phyloP scores from a whole-genome alignment of 2,113 vertebrate genomes.

The Myocastor coypus region DNA sequence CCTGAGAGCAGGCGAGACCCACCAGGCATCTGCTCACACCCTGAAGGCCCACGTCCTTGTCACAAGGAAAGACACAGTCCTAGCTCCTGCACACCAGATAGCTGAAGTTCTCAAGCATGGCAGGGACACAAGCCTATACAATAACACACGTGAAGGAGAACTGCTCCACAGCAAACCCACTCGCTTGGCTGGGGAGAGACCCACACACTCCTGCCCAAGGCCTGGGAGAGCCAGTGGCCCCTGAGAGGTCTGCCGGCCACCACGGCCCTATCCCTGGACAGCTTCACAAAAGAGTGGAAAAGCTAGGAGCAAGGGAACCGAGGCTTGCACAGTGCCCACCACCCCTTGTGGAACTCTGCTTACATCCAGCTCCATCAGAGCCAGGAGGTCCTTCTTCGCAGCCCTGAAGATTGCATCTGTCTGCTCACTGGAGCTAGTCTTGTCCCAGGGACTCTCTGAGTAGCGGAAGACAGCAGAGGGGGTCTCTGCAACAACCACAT shows the following conservation, averaged over 20 bases:
- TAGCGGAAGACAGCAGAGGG: conserved; percentile 92
- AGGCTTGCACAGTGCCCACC: rapidly evolving
- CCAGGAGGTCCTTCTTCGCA: conserved; percentile 94
- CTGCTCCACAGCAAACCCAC: too few species aligned
- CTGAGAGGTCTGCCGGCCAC: not conserved
- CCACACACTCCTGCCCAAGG: not conserved
- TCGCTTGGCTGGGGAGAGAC: not conserved
- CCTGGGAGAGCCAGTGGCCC: not conserved
- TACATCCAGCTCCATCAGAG: conserved; percentile 93
- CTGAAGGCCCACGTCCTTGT: conserved; percentile 63
- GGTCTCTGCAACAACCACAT: conserved; percentile 87
- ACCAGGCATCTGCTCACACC: not conserved
- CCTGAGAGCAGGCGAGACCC: not conserved
- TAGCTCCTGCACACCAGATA: not conserved
- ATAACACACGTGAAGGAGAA: not conserved
- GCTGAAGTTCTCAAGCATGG: not conserved
- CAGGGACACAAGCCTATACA: not conserved
- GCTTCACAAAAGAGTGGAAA: too few species aligned
- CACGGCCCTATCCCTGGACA: not conserved
- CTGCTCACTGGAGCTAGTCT: conserved; percentile 85
- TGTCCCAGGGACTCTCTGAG: conserved; percentile 83
- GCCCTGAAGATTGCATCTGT: conserved; percentile 92
- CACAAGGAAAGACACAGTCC: not conserved
- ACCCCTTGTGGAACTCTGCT: conserved; percentile 57
- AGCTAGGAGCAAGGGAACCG: too few species aligned